These are phyloP conservation scores for Archivesica marissinica DNA, from an alignment of 1,140 invertebrate species.

Conservation along the genomic window DNA sequence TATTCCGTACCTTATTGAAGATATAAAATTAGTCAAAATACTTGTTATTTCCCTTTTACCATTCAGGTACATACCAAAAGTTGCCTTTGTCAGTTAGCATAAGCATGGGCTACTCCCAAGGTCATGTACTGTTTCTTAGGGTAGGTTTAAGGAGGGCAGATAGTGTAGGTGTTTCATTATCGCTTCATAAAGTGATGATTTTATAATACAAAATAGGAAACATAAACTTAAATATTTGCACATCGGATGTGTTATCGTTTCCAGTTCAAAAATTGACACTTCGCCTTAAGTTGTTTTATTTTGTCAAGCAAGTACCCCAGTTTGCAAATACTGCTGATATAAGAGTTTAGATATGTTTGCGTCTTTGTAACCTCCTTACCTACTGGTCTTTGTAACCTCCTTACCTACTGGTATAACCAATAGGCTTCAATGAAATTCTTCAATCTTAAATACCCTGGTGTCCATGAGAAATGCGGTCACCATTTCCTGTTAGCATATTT, in stretches of 20 bases:
- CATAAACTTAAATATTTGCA: conserved; percentile 16
- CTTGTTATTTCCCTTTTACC: conserved; percentile 1
- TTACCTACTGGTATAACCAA: background rate
- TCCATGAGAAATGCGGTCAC: conserved; percentile 24
- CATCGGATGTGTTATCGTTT: background rate
- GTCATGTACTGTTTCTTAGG: too few relatives aligned
- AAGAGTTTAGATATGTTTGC: conserved; percentile 2
- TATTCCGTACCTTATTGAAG: too few relatives aligned
- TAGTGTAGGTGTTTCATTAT: background rate
- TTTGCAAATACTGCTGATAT: background rate
- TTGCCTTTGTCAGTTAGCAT: background rate
- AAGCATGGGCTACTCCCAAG: too few relatives aligned
- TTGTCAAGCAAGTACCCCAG: background rate
- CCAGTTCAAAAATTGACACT: background rate
- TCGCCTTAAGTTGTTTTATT: background rate
- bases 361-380: conserved; percentile 1
- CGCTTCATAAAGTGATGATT: background rate
- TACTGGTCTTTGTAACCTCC: background rate
- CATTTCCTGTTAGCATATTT: conserved; percentile 2
- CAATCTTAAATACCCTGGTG: conserved; percentile 15
- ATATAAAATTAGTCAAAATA: too few relatives aligned
- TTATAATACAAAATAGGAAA: background rate
- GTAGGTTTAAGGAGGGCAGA: background rate
- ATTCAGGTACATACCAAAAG: background rate
- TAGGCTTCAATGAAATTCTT: conserved; percentile 35